phyloP scores from a whole-genome alignment of 2,888 invertebrate species.

The Caenorhabditis sp. region DNA sequence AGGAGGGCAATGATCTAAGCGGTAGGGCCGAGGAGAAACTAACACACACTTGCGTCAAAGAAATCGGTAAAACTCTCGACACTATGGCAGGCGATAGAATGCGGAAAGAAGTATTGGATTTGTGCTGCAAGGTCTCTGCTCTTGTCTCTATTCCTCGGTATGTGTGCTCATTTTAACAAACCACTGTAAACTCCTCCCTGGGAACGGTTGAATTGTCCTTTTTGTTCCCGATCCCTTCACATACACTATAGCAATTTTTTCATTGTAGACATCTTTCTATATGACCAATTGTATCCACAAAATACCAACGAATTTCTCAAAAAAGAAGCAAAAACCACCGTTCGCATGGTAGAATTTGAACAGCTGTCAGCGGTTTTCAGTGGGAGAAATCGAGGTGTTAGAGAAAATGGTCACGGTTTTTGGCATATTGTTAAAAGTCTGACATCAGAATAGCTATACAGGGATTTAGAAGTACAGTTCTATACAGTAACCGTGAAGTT shows the following conservation, averaged over 20 bases:
- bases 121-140: not conserved
- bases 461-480: too few relatives aligned
- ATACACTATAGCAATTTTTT: conserved; percentile 8
- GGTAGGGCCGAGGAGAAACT: conserved; percentile 44
- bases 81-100: not conserved
- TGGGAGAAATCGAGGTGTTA: not conserved
- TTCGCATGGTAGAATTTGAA: conserved; percentile 17
- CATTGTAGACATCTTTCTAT: not conserved
- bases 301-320: not conserved
- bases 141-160: too few relatives aligned
- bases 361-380: conserved; percentile 17
- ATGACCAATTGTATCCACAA: conserved; percentile 15
- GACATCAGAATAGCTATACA: too few relatives aligned
- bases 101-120: not conserved
- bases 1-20: conserved; percentile 23
- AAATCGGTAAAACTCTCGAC: not conserved
- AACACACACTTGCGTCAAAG: conserved; percentile 35
- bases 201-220: not conserved
- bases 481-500: too few relatives aligned
- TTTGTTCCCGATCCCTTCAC: not conserved
- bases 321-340: conserved; percentile 25
- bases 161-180: too few relatives aligned
- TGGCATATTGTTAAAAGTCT: not conserved
- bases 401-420: not conserved
- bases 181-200: not conserved